phyloP scores from a whole-genome alignment of 2,888 invertebrate species.

The Pedicia rivosa region DNA sequence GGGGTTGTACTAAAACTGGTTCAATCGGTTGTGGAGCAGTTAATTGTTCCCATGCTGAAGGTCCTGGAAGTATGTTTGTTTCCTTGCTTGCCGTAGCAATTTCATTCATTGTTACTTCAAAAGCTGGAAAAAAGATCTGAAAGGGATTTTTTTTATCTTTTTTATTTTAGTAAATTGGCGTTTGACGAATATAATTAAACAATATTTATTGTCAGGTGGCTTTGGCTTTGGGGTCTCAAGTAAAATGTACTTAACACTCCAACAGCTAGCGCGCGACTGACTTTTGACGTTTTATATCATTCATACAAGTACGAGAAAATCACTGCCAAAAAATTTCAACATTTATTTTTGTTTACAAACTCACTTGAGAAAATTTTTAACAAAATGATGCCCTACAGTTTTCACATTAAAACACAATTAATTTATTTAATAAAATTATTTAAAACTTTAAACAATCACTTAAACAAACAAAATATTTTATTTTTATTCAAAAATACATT shows the following conservation, averaged over 20 bases:
- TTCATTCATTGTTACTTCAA: conserved; percentile 17
- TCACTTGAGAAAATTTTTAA: too few species aligned
- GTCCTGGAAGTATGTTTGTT: conserved; percentile 13
- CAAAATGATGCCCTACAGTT: neutral
- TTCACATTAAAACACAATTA: conserved; percentile 5
- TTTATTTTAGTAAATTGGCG: neutral
- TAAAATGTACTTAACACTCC: conserved; percentile 2
- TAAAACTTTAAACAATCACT: neutral
- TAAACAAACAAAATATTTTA: conserved; percentile 16
- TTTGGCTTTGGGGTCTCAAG: too few species aligned
- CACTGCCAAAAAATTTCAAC: neutral
- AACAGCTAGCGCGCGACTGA: conserved; percentile 3
- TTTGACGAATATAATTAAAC: neutral
- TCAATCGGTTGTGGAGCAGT: conserved; percentile 22
- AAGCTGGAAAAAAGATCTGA: neutral
- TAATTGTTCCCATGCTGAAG: conserved; percentile 30
- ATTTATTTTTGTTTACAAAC: neutral
- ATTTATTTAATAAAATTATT: conserved; percentile 15
- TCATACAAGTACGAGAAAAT: too few species aligned
- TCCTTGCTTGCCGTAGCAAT: conserved; percentile 17
- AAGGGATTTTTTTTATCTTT: neutral
- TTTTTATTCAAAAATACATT: conserved; percentile 18
- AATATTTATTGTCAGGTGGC: neutral
- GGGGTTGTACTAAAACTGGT: conserved; percentile 19
- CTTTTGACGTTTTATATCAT: conserved; percentile 5